These are phyloP conservation scores for Telmatochromis bifrenatus DNA, from an alignment of 2,113 vertebrate species.

Conservation along the genomic window DNA sequence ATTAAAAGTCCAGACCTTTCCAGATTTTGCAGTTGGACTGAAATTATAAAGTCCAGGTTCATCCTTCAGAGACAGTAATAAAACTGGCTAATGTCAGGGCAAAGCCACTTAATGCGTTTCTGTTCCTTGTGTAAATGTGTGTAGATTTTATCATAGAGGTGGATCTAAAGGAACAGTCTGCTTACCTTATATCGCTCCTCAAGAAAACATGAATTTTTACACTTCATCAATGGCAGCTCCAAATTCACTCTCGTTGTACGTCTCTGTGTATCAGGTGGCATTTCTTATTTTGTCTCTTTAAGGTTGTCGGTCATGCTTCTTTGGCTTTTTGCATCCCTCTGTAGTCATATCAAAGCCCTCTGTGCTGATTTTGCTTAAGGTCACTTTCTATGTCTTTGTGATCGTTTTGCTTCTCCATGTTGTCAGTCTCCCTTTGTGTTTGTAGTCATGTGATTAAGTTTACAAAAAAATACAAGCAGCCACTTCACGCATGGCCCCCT, in stretches of 20 bases:
- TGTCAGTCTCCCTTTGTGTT: not conserved
- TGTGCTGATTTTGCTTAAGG: not conserved
- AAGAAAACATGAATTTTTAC: not conserved
- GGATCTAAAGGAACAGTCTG: not conserved
- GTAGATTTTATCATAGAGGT: not conserved
- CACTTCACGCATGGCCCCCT: not conserved
- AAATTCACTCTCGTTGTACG: not conserved
- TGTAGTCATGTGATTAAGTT: not conserved
- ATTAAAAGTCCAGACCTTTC: not conserved
- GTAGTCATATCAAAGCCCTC: not conserved
- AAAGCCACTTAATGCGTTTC: not conserved
- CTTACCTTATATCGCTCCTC: not conserved
- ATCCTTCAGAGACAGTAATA: not conserved
- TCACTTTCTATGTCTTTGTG: not conserved
- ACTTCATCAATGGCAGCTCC: not conserved
- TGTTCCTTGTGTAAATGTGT: not conserved
- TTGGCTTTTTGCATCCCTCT: not conserved
- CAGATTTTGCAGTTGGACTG: not conserved
- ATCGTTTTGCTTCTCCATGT: not conserved
- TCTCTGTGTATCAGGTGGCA: not conserved
- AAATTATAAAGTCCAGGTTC: not conserved
- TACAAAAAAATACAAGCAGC: not conserved
- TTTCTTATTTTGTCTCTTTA: not conserved
- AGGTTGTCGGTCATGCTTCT: not conserved
- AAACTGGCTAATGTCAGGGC: not conserved